These are phyloP conservation scores for Holacanthus passer DNA, from an alignment of 2,113 vertebrate genomes.

Conservation along the genomic window DNA sequence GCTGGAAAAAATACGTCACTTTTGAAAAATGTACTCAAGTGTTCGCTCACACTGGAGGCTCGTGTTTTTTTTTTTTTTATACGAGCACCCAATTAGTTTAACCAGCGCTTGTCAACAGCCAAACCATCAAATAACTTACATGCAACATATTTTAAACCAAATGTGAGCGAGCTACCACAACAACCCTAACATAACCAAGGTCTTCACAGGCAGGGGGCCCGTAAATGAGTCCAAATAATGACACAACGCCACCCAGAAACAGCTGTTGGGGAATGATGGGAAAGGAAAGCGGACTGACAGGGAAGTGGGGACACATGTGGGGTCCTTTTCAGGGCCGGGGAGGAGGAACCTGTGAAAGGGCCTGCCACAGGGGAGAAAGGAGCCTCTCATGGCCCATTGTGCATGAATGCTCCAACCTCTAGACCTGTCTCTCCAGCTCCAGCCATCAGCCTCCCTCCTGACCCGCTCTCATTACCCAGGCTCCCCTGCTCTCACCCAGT, in stretches of 20 bases:
- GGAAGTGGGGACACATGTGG: constrained; percentile 60
- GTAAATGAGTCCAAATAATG: constrained; percentile 82
- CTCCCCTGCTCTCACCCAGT: constrained; percentile 58
- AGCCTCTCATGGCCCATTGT: constrained; percentile 81
- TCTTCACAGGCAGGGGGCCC: constrained; percentile 57
- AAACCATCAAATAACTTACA: constrained; percentile 77
- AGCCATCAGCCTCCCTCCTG: constrained; percentile 55
- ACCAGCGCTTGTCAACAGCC: constrained; percentile 71
- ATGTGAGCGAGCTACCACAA: constrained; percentile 71
- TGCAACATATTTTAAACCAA: constrained; percentile 69
- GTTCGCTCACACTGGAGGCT: constrained; percentile 41
- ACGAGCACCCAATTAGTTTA: constrained; percentile 61
- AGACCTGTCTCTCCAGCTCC: constrained; percentile 57
- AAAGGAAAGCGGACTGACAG: constrained; percentile 77
- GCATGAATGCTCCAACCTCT: constrained; percentile 66
- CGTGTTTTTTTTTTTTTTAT: constrained; percentile 53
- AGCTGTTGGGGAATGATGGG: constrained; percentile 80
- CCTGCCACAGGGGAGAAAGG: constrained; percentile 80
- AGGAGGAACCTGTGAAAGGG: constrained; percentile 78
- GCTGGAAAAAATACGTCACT: constrained; percentile 55
- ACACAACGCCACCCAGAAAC: constrained; percentile 79
- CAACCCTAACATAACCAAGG: constrained; percentile 59
- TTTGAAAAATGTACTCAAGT: constrained; percentile 64
- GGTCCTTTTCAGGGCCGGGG: constrained; percentile 74
- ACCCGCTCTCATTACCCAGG: constrained; percentile 46